These are phyloP conservation scores for Hippocampus kuda DNA, from an alignment of 2,797 vertebrate genomes.

Conservation along the genomic window DNA sequence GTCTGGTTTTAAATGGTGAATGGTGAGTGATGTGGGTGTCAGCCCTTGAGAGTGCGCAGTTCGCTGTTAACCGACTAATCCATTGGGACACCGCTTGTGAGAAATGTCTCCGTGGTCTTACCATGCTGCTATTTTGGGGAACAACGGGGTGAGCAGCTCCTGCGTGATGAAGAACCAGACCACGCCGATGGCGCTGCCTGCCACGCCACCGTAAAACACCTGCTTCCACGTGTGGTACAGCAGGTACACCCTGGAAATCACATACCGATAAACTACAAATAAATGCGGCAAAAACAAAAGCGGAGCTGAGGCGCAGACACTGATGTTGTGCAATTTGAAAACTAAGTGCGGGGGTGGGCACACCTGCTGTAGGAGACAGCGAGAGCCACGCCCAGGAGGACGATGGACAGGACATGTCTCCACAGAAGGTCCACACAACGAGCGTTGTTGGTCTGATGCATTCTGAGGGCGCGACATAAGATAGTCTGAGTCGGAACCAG, in stretches of 20 bases:
- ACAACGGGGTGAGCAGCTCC: constrained; percentile 92
- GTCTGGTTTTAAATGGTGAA: background rate
- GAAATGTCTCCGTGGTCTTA: constrained; percentile 58
- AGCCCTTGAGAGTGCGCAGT: too few relatives aligned
- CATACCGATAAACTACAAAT: background rate
- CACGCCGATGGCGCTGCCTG: constrained; percentile 79
- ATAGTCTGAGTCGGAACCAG: background rate
- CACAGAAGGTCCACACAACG: constrained; percentile 95
- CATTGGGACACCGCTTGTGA: background rate
- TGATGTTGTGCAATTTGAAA: too few relatives aligned
- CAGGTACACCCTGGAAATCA: constrained; percentile 82
- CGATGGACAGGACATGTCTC: constrained; percentile 89
- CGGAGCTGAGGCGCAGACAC: background rate
- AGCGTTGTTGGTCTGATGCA: constrained; percentile 99
- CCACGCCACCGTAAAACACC: constrained; percentile 84
- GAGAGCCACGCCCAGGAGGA: constrained; percentile 81
- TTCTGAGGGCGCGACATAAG: constrained; percentile 63
- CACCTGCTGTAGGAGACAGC: constrained; percentile 97
- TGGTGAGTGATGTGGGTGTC: constrained; percentile 14
- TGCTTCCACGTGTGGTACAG: constrained; percentile 98
- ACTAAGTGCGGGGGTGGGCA: background rate
- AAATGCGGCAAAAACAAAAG: background rate
- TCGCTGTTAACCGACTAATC: too few relatives aligned
- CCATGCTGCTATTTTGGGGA: constrained; percentile 97
- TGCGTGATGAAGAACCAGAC: constrained; percentile 96